These are phyloP conservation scores for Toxotes chatareus DNA, from an alignment of 2,113 vertebrate genomes.

Conservation along the genomic window DNA sequence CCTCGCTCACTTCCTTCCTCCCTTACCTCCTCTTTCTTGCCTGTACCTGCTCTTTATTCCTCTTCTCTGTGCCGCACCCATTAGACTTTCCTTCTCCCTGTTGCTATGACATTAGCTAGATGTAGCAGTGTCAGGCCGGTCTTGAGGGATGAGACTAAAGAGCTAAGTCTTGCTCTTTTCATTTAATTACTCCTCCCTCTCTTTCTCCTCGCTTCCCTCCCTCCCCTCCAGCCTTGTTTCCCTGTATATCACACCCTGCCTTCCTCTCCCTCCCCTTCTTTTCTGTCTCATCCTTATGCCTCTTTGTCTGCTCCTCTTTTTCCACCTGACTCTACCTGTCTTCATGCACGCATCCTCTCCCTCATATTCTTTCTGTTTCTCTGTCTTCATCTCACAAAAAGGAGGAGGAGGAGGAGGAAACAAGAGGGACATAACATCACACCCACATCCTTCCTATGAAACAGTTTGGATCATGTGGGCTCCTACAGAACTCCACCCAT, in stretches of 20 bases:
- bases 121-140: conserved; percentile 70
- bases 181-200: conserved; percentile 76
- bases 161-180: conserved; percentile 81
- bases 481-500: conserved; percentile 47
- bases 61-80: conserved; percentile 70
- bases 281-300: conserved; percentile 32
- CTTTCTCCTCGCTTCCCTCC: conserved; percentile 11
- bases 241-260: conserved; percentile 37
- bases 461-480: conserved; percentile 26
- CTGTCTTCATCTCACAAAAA: conserved; percentile 28
- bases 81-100: conserved; percentile 75
- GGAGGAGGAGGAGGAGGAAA: conserved; percentile 43
- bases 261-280: conserved; percentile 5
- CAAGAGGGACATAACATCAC: conserved; percentile 52
- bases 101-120: conserved; percentile 83
- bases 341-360: conserved; percentile 30
- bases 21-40: conserved; percentile 34
- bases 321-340: conserved; percentile 43
- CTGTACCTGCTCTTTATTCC: conserved; percentile 57
- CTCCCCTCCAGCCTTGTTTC: conserved; percentile 23
- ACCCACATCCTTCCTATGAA: conserved; percentile 60
- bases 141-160: conserved; percentile 80
- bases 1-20: conserved; percentile 34
- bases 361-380: conserved; percentile 28
- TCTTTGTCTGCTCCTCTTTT: conserved; percentile 41